Evolutionary conservation across 2,113 vertebrate genomes (phyloP), one percentile per base, ranked within the genome.

Genomic region (Elephas maximus): DNA sequence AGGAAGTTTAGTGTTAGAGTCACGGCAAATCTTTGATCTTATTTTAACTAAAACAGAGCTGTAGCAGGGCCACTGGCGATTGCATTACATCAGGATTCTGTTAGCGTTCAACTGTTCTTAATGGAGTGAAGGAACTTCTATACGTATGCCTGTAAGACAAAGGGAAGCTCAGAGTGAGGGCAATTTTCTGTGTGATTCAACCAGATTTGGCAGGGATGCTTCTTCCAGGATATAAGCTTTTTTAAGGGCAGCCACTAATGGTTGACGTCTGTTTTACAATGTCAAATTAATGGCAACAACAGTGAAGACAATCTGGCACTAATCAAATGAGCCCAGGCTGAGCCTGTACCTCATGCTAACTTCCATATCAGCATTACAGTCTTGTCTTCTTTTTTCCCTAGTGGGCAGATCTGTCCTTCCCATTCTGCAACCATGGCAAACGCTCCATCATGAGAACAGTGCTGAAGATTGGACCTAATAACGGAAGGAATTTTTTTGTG

Each of bases 361-460:
- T 15, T 51, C 11, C 23, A 6, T 8, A 21, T 71, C 17, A 80
- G 60, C n/a, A 44, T 67, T 26, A 28, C 11, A 9, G 0, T 74
- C 21, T 48, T 44, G 7, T 76, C 60, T 21, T 92, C 96, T 98
- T 97, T 77, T 93, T 83, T 96, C 92, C 77, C 37, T 98, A 99
- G 99, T 99, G 99, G 99, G 99, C 99, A 5, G 99, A 99, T 97
- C 90, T 99, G 93, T 98, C 99, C 96, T 99, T 99, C 97, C 99
- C 99, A 3, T 94, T 97, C 93, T 99, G 99, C 98, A 98, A 98
- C 95, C 99, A 99, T 1, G 99, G 98, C 94, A 99, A 99, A 94
- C 99, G 99, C 44, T 99, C 98, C 90, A 91, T 99, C 96, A 99
- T 99, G 99, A 99, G 99, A 97, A 99, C 99, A 0, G 99, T 99